A percentile compares a stretch with the other conserved stretches of the same genome.
These are phyloP conservation scores for Invenusta paracnida DNA, from an alignment of 2,888 invertebrate species.

Conservation along the genomic window DNA sequence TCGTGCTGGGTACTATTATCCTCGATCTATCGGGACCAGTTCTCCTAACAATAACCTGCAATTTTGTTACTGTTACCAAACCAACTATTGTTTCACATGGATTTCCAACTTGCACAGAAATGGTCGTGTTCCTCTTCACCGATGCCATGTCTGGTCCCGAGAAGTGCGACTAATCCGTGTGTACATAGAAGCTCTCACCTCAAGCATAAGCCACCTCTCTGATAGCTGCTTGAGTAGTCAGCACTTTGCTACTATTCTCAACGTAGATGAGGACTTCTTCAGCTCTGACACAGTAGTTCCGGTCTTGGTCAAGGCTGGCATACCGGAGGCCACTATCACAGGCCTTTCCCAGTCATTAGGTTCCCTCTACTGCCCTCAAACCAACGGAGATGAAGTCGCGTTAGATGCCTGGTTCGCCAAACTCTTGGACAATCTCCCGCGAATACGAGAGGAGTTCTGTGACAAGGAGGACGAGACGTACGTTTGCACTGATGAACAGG, in stretches of 20 bases:
- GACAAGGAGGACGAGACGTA: constrained; percentile 1
- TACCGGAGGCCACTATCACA: neutral
- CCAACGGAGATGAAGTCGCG: neutral
- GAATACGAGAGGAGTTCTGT: neutral
- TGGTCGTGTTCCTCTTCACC: neutral
- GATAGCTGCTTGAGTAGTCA: too few relatives aligned
- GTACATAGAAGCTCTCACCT: neutral
- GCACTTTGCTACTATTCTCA: too few relatives aligned
- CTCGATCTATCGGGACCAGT: too few relatives aligned
- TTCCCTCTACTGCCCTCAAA: neutral
- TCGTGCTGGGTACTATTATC: neutral
- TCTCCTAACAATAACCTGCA: too few relatives aligned
- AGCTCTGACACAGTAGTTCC: neutral
- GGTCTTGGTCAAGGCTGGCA: neutral
- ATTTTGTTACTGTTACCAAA: neutral
- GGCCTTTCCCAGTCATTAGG: neutral
- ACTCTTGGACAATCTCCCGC: neutral
- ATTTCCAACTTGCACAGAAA: neutral
- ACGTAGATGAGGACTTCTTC: neutral
- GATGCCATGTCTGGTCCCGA: neutral
- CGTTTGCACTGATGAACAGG: neutral
- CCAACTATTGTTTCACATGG: neutral
- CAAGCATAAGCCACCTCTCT: too few relatives aligned
- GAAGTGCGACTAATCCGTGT: neutral
- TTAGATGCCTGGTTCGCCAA: neutral